Evolutionary conservation across 37 sponge, comb jelly and placozoan genomes (phyloP), one percentile per base, ranked within the genome.

Genomic region (Theonella swinhoei): DNA sequence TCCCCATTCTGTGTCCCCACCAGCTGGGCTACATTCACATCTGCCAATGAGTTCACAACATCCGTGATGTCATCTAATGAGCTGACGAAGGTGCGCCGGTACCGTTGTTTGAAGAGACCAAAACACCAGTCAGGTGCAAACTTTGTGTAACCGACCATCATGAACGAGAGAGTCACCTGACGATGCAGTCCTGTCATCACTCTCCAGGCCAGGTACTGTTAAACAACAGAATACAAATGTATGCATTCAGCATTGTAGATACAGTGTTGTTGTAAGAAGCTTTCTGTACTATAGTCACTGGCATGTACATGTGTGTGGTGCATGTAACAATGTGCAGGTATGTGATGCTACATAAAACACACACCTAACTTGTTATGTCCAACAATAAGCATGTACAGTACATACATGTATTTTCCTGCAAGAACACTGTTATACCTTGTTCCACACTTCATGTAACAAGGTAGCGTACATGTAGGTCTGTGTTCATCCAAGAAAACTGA

Each of bases 1-100:
- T n/a, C 37, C 31, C 73, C 73, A 33, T 17, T 36, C 36, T 72
- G 36, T 23, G 37, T n/a, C 17, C 73, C 73, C 20, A 72, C 73
- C 4, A 72, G 73, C 41, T 72, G 36, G 31, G 73, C 38, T 33
- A 37, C n/a, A 38, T 72, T 72, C 4, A 32, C 36, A 32, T 31
- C 38, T 22, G 73, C 73, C 31, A 38, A 72, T 23, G 20, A 33
- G 40, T 33, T 23, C 11, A 32, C 32, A 14, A 72, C 73, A 5
- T 72, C 73, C 4, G 24, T 38, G 39, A 22, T n/a, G n/a, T n/a
- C n/a, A n/a, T n/a, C n/a, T n/a, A n/a, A n/a, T n/a, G n/a, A n/a
- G n/a, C n/a, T n/a, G n/a, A 47, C 54, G 11, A 47, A 47, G 54
- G 54, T 47, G 7, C 54, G 54, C 14, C 54, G 54, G 54, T 47